These are phyloP conservation scores for Ethmia dodecea DNA, from an alignment of 2,888 invertebrate genomes.

Conservation along the genomic window DNA sequence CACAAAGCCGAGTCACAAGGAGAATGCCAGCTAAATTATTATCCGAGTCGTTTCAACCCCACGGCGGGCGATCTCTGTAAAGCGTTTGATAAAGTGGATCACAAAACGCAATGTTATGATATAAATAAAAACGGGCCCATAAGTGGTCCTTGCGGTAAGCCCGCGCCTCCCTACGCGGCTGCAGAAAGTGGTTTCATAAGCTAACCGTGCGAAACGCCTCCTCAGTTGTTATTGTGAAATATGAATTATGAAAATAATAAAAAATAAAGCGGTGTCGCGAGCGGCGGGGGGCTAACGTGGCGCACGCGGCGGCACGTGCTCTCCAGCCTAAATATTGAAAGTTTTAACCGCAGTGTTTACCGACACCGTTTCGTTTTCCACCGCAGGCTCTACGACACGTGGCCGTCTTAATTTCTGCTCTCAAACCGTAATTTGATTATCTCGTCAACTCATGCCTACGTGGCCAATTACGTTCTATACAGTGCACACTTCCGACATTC, in stretches of 20 bases:
- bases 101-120: constrained; percentile 65
- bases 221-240: constrained; percentile 74
- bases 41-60: constrained; percentile 66
- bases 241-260: constrained; percentile 78
- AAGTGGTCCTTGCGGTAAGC: constrained; percentile 72
- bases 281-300: constrained; percentile 61
- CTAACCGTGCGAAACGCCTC: constrained; percentile 77
- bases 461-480: no score
- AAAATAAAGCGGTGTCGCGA: constrained; percentile 53
- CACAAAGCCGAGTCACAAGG: constrained; percentile 59
- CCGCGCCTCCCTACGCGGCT: constrained; percentile 28
- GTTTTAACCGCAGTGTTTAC: constrained; percentile 57
- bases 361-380: constrained; percentile 21
- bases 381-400: constrained; percentile 54
- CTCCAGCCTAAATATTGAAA: constrained; percentile 65
- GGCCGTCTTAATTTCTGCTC: constrained; percentile 59
- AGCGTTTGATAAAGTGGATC: constrained; percentile 75
- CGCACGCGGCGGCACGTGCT: constrained; percentile 69
- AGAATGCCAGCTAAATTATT: constrained; percentile 60
- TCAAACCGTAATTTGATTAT: constrained; percentile 53
- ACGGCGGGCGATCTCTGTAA: constrained; percentile 58
- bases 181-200: constrained; percentile 66
- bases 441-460: constrained; percentile 13
- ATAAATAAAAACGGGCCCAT: constrained; percentile 68
- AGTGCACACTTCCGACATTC: no score